phyloP scores from a whole-genome alignment of 2,113 vertebrate species.

The Crocuta crocuta region DNA sequence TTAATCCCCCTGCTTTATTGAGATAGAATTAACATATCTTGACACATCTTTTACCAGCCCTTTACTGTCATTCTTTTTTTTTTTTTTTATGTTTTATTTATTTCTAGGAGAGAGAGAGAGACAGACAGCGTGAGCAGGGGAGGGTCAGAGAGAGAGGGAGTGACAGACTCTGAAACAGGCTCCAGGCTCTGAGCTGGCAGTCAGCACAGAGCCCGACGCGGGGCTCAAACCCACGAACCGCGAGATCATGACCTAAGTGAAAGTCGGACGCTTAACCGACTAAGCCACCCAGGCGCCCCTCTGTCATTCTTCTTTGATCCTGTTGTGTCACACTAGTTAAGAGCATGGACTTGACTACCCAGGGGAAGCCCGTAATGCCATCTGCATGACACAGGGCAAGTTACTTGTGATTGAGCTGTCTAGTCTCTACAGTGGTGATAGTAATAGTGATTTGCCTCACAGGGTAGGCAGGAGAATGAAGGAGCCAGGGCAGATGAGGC shows the following conservation, averaged over 20 bases:
- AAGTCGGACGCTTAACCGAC: no score
- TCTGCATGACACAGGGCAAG: background rate
- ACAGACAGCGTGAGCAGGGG: no score
- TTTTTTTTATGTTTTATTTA: no score
- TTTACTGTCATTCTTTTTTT: background rate
- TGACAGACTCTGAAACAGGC: no score
- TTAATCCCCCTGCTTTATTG: background rate
- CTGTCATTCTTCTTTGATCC: background rate
- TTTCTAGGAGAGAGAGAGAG: no score
- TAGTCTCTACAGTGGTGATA: background rate
- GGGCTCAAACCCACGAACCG: no score
- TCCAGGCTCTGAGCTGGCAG: no score
- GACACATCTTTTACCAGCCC: background rate
- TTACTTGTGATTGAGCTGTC: background rate
- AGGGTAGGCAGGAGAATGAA: background rate
- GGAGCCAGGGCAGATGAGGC: background rate
- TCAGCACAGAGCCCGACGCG: no score
- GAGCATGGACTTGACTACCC: background rate
- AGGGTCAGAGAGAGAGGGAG: no score
- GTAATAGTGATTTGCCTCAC: background rate
- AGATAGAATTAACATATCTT: background rate
- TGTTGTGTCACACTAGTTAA: background rate
- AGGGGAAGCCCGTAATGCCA: background rate
- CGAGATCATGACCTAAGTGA: no score
- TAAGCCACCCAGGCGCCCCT: no score